A percentile compares a stretch with the other conserved stretches of the same genome.
Evolutionary conservation across 1,140 invertebrate genomes (phyloP).

Genomic region (Lamellibrachia luymesi): DNA sequence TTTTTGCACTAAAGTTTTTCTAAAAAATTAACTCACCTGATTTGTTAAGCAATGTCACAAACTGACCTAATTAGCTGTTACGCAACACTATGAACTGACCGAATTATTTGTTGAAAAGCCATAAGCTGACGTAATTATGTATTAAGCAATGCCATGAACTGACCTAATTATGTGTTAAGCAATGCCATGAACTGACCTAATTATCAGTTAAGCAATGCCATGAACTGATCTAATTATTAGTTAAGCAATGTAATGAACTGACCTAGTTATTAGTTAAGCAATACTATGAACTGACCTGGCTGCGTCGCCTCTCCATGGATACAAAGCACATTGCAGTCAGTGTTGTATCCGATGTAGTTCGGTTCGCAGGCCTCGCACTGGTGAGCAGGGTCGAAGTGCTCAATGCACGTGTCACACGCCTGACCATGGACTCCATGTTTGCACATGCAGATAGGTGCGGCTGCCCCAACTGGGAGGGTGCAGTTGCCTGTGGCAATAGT

Average conservation of each 20-base stretch:
- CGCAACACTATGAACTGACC: too few species aligned
- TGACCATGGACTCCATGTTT: slow-evolving; percentile 41
- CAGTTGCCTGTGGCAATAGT: slow-evolving; percentile 37
- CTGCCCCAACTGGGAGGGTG: slow-evolving; percentile 28
- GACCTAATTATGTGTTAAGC: too few species aligned
- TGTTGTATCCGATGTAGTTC: slow-evolving; percentile 44
- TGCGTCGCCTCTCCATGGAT: slow-evolving; percentile 38
- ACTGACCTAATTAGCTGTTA: too few species aligned
- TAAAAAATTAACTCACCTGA: background rate
- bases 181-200: background rate
- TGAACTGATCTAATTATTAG: slow-evolving; percentile 22
- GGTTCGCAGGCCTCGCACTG: slow-evolving; percentile 38
- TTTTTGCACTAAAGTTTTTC: too few species aligned
- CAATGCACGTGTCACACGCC: slow-evolving; percentile 37
- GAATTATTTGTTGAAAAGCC: too few species aligned
- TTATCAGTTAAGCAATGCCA: background rate
- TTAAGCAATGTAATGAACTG: background rate
- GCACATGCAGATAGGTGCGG: slow-evolving; percentile 39
- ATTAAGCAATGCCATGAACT: background rate
- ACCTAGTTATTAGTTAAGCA: background rate
- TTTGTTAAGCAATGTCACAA: background rate
- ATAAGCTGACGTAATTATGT: too few species aligned
- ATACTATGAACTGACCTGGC: slow-evolving; percentile 26
- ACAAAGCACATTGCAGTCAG: slow-evolving; percentile 39
- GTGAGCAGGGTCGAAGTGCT: slow-evolving; percentile 33